These are phyloP conservation scores for Lithophane ornitopus DNA, from an alignment of 2,888 invertebrate genomes.

Conservation along the genomic window DNA sequence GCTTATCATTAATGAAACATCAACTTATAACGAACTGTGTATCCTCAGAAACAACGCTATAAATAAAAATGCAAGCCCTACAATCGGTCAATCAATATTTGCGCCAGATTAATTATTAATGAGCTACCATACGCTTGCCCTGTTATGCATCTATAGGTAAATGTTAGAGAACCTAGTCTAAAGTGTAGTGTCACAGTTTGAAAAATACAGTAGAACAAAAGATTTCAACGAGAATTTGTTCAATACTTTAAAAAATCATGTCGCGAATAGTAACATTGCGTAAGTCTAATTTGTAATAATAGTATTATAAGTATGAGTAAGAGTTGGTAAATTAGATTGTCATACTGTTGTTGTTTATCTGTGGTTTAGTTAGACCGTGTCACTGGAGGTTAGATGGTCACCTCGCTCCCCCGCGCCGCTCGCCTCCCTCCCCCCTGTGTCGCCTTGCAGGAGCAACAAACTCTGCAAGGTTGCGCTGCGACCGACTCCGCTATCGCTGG, in stretches of 20 bases:
- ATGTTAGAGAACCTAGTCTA: conserved; percentile 12
- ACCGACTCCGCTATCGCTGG: conserved; percentile 84
- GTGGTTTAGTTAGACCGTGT: conserved; percentile 79
- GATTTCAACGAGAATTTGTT: conserved; percentile 16
- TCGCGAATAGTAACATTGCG: conserved; percentile 20
- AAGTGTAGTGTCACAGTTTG: conserved; percentile 38
- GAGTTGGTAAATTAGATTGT: conserved; percentile 55
- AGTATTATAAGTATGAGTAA: conserved; percentile 26
- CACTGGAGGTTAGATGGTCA: conserved; percentile 82
- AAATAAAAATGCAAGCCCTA: conserved; percentile 32
- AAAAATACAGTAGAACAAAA: conserved; percentile 47
- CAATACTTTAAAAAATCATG: conserved; percentile 12
- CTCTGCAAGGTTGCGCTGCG: conserved; percentile 89
- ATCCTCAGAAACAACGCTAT: conserved; percentile 21
- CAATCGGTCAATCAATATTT: conserved; percentile 30
- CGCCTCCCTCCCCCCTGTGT: conserved; percentile 63
- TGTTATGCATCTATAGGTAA: conserved; percentile 7
- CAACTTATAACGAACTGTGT: conserved; percentile 18
- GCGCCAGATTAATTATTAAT: conserved; percentile 17
- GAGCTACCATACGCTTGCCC: neutral
- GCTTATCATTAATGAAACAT: conserved; percentile 55
- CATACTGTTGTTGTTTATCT: conserved; percentile 69
- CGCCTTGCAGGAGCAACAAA: conserved; percentile 85
- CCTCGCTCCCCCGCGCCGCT: conserved; percentile 60
- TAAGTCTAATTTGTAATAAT: conserved; percentile 24